Conservation (phyloP, 2,113 vertebrate species). For the Camelus dromedarius region DNA sequence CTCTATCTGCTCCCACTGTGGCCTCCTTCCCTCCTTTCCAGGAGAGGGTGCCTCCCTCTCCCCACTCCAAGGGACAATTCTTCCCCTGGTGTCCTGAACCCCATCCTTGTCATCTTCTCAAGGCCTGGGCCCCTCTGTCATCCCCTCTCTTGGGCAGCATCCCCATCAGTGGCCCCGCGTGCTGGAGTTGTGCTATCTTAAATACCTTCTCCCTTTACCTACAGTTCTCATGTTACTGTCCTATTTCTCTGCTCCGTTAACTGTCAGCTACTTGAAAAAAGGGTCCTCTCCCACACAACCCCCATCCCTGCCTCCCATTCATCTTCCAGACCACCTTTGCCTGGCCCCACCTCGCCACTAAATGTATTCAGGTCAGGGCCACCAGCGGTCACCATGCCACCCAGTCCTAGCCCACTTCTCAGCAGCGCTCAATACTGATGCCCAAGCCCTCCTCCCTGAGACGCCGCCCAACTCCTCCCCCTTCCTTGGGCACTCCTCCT, state of each 20-base stretch:
- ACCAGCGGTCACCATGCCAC: not conserved
- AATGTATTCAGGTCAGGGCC: not conserved
- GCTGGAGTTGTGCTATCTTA: not conserved
- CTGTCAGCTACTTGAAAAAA: not conserved
- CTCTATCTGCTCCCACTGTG: not conserved
- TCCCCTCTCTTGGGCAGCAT: not conserved
- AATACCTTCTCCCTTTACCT: not conserved
- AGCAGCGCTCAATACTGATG: not conserved
- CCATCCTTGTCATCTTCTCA: too few relatives aligned
- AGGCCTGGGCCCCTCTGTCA: not conserved
- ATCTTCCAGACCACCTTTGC: not conserved
- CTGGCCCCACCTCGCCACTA: fast-evolving
- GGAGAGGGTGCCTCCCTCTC: not conserved
- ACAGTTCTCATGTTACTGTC: not conserved
- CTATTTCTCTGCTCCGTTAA: not conserved
- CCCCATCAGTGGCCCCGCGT: fast-evolving
- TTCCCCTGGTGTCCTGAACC: not conserved
- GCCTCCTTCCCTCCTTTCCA: not conserved
- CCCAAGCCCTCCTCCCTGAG: not conserved
- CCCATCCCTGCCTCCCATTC: not conserved
- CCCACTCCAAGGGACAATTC: not conserved
- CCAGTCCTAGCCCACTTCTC: not conserved
- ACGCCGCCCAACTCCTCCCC: not conserved
- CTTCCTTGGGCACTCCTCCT: not conserved
- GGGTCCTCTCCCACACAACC: not conserved